A percentile compares a stretch with the other conserved stretches of the same genome.
These are phyloP conservation scores for Corythoichthys intestinalis DNA, from an alignment of 2,113 vertebrate genomes.

Conservation along the genomic window DNA sequence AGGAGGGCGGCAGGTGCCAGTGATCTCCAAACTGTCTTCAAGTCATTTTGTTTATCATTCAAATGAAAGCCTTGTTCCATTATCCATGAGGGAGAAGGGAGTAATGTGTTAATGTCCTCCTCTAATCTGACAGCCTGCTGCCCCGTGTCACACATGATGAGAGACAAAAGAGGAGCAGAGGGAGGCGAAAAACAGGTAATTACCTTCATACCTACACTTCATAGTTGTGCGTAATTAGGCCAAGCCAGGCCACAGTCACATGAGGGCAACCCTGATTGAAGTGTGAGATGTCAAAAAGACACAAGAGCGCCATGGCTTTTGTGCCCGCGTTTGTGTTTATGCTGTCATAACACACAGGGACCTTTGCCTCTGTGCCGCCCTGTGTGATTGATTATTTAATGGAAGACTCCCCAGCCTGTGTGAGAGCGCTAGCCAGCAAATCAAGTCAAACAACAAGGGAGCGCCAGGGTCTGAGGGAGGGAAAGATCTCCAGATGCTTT, in stretches of 20 bases:
- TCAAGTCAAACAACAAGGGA: conserved; percentile 70
- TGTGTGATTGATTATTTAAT: conserved; percentile 74
- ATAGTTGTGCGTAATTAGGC: conserved; percentile 65
- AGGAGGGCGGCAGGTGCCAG: conserved; percentile 40
- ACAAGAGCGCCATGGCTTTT: conserved; percentile 19
- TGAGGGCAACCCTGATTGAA: conserved; percentile 55
- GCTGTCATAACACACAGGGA: conserved; percentile 21
- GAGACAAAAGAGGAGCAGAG: conserved; percentile 45
- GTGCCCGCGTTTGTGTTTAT: conserved; percentile 33
- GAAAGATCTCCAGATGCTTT: conserved; percentile 64
- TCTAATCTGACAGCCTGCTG: conserved; percentile 55
- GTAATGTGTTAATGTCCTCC: conserved; percentile 68
- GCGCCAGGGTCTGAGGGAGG: conserved; percentile 64
- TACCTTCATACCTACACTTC: conserved; percentile 62
- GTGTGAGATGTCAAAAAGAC: conserved; percentile 50
- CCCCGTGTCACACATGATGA: conserved; percentile 50
- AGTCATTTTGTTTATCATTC: conserved; percentile 79
- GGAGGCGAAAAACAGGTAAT: conserved; percentile 66
- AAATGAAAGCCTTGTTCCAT: conserved; percentile 76
- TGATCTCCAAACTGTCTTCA: conserved; percentile 67
- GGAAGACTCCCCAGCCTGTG: conserved; percentile 54
- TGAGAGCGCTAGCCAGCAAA: conserved; percentile 61
- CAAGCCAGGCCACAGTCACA: conserved; percentile 45
- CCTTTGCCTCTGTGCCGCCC: conserved; percentile 37
- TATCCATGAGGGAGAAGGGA: conserved; percentile 71